Base-by-base conservation (phyloP, 1,140 invertebrate species). In the Diuraphis noxia region DNA sequence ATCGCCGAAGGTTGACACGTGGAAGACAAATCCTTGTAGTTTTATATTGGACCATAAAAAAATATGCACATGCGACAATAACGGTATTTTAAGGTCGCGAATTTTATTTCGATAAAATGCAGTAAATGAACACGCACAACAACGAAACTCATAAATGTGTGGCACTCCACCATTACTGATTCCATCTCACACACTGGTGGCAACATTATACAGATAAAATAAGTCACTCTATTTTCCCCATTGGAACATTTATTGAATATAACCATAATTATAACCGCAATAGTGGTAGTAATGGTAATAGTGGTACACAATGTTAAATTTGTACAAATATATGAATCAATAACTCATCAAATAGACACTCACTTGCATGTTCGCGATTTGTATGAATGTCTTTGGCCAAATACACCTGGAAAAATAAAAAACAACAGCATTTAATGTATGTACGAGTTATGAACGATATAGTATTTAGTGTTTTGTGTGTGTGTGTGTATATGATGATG, bases 291-390 rank as follows among this genome's bases (percentile, higher is more conserved):
- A n/a, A 17, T 72, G 52, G 56, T 72, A n/a, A n/a, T n/a, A n/a
- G n/a, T n/a, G n/a, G n/a, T 4, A 17, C n/a, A 0, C 17, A n/a
- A 72, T 72, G 13, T 34, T 72, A 72, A n/a, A 72, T 72, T 72
- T 72, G 13, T 72, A 19, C 4, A n/a, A 6, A 13, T 30, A 5
- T 1, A n/a, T n/a, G 30, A 1, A n/a, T n/a, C 7, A 72, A 17
- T 72, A 17, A n/a, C n/a, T 17, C 34, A 72, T n/a, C 56, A n/a
- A 72, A 72, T 17, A 1, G 30, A 72, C 92, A 96, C 97, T 96
- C 95, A 98, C 97, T 99, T 94, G 98, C 98, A 96, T 96, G 98
- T 95, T 99, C 97, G 93, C 96, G 97, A 92, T 95, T 96, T 40
- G 96, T 97, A 93, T 97, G 96, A 86, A 99, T 96, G 94, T 99